Evolutionary conservation across 2,888 invertebrate species (phyloP), one percentile per base, ranked within the genome.

Genomic region (Myathropa florea): DNA sequence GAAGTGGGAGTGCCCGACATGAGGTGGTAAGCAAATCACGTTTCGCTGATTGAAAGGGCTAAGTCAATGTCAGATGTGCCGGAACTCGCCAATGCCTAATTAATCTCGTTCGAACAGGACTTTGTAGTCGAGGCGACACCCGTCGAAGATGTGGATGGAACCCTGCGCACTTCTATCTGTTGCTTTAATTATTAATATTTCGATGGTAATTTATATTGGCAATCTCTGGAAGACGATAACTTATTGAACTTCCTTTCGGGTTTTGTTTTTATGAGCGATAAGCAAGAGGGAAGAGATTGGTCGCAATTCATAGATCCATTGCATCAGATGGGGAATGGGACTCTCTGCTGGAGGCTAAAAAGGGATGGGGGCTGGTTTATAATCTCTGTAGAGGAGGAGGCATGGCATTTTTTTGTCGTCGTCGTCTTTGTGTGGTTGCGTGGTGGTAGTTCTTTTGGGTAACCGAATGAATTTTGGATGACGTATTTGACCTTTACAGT

Each of bases 201-300:
- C 36, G 26, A 36, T 64, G 57, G 68, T 77, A 61, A 61, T 77
- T 67, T 61, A 59, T 63, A 78, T 78, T 78, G 23, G n/a, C 57
- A 63, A 59, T 78, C 71, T 78, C 70, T 18, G 55, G 4, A 28
- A 12, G 59, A 24, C 28, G 77, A 83, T 83, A 78, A 78, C 67
- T 78, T 82, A 39, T 67, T 77, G 77, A 82, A 82, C 82, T 82
- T 72, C 70, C 77, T 72, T 53, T 36, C 33, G 61, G 39, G 39
- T 77, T 71, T 36, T 65, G 71, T 77, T 82, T 77, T 21, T 61
- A 55, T 61, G 71, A 46, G 55, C 53, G 33, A 71, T 64, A 59
- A 77, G 36, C 36, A 28, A 21, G 10, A 68, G 21, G 14, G 30
- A 21, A 21, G 39, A 70, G 26, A 60, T 59, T 53, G 30, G 4